phyloP scores from a whole-genome alignment of 2,797 vertebrate genomes.

The Hemibagrus guttatus region DNA sequence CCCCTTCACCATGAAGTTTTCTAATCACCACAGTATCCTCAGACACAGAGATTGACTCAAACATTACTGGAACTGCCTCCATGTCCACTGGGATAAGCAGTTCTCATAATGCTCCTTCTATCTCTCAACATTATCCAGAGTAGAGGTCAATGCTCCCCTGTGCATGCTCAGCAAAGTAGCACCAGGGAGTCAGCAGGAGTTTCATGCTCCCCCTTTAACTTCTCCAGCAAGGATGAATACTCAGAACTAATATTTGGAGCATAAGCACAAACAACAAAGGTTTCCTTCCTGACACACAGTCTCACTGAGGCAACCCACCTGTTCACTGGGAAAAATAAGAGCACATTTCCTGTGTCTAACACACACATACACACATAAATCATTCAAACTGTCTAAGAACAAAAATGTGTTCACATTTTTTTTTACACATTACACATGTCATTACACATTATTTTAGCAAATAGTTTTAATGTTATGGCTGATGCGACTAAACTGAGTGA shows the following conservation, averaged over 20 bases:
- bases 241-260: background rate
- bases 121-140: background rate
- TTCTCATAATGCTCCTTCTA: background rate
- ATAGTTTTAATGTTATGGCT: too few relatives aligned
- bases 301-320: background rate
- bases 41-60: background rate
- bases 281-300: background rate
- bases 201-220: background rate
- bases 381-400: background rate
- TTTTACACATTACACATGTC: too few relatives aligned
- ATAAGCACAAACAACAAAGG: background rate
- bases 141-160: background rate
- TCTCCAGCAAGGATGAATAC: background rate
- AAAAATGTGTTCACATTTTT: too few relatives aligned
- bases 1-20: background rate
- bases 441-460: too few relatives aligned
- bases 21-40: background rate
- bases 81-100: background rate
- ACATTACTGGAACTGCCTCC: background rate
- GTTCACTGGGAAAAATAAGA: background rate
- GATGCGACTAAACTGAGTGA: background rate
- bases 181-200: background rate
- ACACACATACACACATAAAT: background rate
- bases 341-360: too few relatives aligned
- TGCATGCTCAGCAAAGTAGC: background rate